phyloP scores from a whole-genome alignment of 2,113 vertebrate genomes.

The Poecile atricapillus region DNA sequence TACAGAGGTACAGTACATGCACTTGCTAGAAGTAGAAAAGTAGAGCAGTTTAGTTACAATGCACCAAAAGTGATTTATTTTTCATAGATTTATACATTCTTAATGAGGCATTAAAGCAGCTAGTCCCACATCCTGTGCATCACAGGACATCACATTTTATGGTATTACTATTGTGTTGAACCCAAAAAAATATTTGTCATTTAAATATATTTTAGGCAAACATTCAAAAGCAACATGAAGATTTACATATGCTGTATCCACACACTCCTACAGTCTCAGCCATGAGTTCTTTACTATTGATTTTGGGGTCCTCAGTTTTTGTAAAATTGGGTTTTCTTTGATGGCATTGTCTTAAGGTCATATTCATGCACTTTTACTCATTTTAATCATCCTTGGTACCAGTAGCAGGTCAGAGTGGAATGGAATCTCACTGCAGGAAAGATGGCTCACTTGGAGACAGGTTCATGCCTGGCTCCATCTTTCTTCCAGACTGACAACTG shows the following conservation, averaged over 20 bases:
- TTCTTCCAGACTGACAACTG: background rate
- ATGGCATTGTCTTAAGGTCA: background rate
- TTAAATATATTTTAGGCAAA: background rate
- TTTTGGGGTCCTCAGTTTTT: background rate
- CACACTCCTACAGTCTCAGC: background rate
- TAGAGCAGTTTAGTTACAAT: background rate
- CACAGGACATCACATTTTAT: background rate
- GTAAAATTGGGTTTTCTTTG: background rate
- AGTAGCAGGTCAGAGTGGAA: background rate
- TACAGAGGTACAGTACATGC: background rate
- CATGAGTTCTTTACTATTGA: background rate
- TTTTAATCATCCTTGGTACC: background rate
- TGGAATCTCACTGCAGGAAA: background rate
- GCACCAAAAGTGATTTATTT: background rate
- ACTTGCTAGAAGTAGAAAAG: background rate
- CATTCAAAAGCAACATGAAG: background rate
- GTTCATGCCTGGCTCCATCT: fast-evolving
- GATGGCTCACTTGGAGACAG: background rate
- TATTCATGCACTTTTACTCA: background rate
- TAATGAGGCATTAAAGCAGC: background rate
- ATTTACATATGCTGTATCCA: background rate
- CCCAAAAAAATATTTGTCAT: background rate
- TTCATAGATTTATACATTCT: background rate
- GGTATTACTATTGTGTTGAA: background rate
- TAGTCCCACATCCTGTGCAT: background rate